Conservation (phyloP, 2,888 invertebrate genomes). For the Teleiodes luculella region DNA sequence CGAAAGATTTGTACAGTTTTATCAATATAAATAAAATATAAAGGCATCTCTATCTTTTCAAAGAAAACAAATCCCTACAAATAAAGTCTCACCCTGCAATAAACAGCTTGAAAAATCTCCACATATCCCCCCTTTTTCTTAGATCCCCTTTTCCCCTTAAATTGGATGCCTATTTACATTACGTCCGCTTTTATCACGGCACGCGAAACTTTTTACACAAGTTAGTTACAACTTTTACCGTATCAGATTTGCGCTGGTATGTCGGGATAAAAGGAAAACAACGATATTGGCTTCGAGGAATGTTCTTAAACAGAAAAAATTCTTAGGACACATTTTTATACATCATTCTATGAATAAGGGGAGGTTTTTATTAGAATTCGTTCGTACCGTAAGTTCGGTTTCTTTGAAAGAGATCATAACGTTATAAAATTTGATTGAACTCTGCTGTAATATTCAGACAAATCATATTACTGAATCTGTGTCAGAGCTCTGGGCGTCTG, state of each 20-base stretch:
- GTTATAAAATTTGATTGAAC: no score
- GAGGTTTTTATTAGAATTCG: background rate
- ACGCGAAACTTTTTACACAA: conserved; percentile 15
- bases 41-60: no score
- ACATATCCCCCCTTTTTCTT: background rate
- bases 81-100: no score
- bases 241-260: conserved; percentile 11
- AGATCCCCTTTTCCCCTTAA: background rate
- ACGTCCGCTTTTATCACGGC: conserved; percentile 14
- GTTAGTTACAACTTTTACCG: conserved; percentile 9
- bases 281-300: background rate
- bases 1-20: no score
- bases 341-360: no score
- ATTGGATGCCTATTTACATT: conserved; percentile 17
- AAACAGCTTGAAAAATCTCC: background rate
- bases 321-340: background rate
- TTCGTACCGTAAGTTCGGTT: no score
- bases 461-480: no score
- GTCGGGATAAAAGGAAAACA: conserved; percentile 10
- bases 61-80: background rate
- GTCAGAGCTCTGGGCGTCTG: no score
- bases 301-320: background rate
- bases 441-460: no score
- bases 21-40: no score
- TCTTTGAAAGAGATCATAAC: no score